Evolutionary conservation across 2,797 vertebrate genomes (phyloP), one percentile per base, ranked within the genome.

Genomic region (Melanotaenia trifasciata): DNA sequence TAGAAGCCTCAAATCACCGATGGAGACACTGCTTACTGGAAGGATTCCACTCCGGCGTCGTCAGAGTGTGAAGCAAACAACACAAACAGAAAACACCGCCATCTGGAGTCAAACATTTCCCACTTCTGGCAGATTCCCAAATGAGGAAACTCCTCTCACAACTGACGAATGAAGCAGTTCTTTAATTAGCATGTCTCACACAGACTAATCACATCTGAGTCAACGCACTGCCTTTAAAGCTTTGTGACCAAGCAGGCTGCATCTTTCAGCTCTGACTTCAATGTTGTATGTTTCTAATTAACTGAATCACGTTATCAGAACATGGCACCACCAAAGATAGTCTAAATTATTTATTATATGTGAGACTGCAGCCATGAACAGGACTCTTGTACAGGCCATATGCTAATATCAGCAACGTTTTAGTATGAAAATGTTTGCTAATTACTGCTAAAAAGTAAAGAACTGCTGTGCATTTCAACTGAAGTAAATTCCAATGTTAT

Each of bases 151-250:
- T 32, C 45, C 53, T 59, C 45, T 38, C 9, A 35, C 24, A 30
- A 16, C 51, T 51, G 13, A 64, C 36, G 2, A 63, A 35, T 50
- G 9, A 67, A 9, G 64, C 38, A 32, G 63, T 61, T 58, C 63
- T 68, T 63, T 70, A 81, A 72, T 79, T 63, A 79, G 20, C 58
- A 45, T 16, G 67, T 68, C 3, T 69, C 50, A 57, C n/a, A 58
- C 24, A 47, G 50, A 32, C 56, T 65, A 50, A 76, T 74, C 38
- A 40, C 71, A 22, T 78, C 65, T 60, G 32, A 69, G 61, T 51
- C 58, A 68, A 72, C 76, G 66, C 59, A 67, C 43, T 70, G 1
- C 30, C 36, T 79, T 79, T 81, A 70, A 65, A 56, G 79, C 64
- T 26, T 72, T 43, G 32, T 64, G 75, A 66, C 64, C 62, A 13